Percentiles rank a stretch among this genome's conserved stretches.
Evolutionary conservation across 2,113 vertebrate species (phyloP).

Genomic region (Callopanchax toddi): DNA sequence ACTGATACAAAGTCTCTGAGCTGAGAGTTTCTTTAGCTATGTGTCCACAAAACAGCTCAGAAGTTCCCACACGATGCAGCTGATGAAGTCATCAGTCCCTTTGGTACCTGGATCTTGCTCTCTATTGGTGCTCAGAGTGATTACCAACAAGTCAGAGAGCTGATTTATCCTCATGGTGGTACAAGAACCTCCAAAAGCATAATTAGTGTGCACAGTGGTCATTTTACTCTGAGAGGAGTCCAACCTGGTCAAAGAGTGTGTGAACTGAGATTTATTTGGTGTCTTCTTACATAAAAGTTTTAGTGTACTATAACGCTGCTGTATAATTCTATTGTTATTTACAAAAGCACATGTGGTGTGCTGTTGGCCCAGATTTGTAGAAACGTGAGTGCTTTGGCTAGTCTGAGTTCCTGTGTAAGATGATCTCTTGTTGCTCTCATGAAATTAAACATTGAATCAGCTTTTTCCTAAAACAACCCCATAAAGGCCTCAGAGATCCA

Average conservation of each 20-base stretch:
- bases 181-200: slow-evolving; percentile 6
- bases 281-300: slow-evolving; percentile 9
- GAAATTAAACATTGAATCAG: no score
- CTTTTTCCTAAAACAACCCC: neutral
- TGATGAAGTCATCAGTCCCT: neutral
- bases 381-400: neutral
- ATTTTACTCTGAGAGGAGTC: neutral
- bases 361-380: neutral
- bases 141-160: no score
- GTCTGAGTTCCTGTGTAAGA: neutral
- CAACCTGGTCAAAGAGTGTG: neutral
- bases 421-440: neutral
- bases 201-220: slow-evolving; percentile 6
- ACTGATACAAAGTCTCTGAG: slow-evolving; percentile 1
- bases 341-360: neutral
- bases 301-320: slow-evolving; percentile 4
- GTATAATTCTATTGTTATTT: neutral
- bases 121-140: no score
- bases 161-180: no score
- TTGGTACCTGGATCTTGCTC: neutral
- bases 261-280: neutral
- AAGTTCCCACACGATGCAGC: neutral
- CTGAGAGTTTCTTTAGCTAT: neutral
- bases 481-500: neutral
- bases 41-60: neutral